A percentile compares a stretch with the other conserved stretches of the same genome.
Conservation (phyloP, 2,797 vertebrate species). For the Philypnodon macrostomus region DNA sequence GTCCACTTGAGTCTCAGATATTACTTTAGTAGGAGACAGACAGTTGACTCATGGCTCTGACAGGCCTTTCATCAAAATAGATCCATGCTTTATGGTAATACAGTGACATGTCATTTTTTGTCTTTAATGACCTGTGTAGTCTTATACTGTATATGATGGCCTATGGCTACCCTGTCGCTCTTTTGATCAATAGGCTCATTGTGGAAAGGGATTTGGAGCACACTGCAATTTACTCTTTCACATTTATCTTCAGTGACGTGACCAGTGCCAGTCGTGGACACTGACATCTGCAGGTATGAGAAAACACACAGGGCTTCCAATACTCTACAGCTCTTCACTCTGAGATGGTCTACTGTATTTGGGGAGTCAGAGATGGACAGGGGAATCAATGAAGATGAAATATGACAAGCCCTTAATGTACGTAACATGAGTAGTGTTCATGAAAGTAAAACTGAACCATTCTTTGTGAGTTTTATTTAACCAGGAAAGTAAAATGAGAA, state of each 20-base stretch:
- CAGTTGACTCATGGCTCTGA: conserved; percentile 18
- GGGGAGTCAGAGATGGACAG: conserved; percentile 2
- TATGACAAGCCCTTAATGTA: too few species aligned
- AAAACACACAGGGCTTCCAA: conserved; percentile 19
- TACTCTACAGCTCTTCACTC: not conserved
- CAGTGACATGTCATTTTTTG: conserved; percentile 30
- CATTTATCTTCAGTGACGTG: conserved; percentile 64
- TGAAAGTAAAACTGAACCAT: too few species aligned
- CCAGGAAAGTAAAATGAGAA: too few species aligned
- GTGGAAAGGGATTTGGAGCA: conserved; percentile 54
- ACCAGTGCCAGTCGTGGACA: conserved; percentile 50
- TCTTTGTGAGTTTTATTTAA: too few species aligned
- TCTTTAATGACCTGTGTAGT: conserved; percentile 46
- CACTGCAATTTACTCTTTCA: conserved; percentile 53
- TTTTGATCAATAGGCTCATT: conserved; percentile 61
- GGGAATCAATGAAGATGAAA: not conserved
- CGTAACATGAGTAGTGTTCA: too few species aligned
- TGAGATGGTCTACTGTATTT: not conserved
- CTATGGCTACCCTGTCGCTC: conserved; percentile 32
- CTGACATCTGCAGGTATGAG: conserved; percentile 32
- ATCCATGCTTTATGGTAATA: conserved; percentile 30
- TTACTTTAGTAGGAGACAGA: conserved; percentile 13
- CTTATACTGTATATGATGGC: conserved; percentile 35
- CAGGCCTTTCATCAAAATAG: conserved; percentile 24
- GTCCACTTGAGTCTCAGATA: conserved; percentile 31